Conservation (phyloP, 2,888 invertebrate genomes). For the Julus scandinavius region DNA sequence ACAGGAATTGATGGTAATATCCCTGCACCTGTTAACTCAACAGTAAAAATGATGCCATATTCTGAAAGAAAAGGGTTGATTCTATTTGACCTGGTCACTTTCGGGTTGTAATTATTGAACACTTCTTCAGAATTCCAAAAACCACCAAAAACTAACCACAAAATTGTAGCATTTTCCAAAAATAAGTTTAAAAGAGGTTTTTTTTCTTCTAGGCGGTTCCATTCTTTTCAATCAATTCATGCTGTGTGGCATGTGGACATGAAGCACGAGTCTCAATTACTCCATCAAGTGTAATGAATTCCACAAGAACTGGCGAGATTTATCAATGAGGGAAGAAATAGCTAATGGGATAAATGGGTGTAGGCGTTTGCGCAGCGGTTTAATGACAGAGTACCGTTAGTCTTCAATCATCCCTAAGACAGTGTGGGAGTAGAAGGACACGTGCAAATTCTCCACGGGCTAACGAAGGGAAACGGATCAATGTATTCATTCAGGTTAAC, state of each 20-base stretch:
- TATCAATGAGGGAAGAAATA: background rate
- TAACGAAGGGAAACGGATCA: no score
- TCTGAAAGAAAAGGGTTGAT: no score
- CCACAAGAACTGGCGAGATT: background rate
- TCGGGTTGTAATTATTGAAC: no score
- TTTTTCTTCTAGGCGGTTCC: background rate
- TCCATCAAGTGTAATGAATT: background rate
- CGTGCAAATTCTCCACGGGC: background rate
- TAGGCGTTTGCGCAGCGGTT: background rate
- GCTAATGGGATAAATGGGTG: constrained; percentile 18
- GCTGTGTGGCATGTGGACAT: constrained; percentile 10
- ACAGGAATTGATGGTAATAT: no score
- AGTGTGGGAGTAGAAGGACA: background rate
- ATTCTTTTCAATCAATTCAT: background rate
- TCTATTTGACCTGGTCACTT: no score
- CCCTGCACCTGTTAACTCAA: no score
- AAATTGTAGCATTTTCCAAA: no score
- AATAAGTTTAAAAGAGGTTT: no score
- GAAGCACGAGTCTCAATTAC: background rate
- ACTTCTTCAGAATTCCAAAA: no score
- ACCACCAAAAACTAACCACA: no score
- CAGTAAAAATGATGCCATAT: no score
- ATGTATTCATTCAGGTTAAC: background rate
- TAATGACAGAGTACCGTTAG: constrained; percentile 18
- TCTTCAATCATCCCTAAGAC: background rate